Base-by-base conservation (phyloP, 2,797 vertebrate genomes). In the Malacoctenus gilli region DNA sequence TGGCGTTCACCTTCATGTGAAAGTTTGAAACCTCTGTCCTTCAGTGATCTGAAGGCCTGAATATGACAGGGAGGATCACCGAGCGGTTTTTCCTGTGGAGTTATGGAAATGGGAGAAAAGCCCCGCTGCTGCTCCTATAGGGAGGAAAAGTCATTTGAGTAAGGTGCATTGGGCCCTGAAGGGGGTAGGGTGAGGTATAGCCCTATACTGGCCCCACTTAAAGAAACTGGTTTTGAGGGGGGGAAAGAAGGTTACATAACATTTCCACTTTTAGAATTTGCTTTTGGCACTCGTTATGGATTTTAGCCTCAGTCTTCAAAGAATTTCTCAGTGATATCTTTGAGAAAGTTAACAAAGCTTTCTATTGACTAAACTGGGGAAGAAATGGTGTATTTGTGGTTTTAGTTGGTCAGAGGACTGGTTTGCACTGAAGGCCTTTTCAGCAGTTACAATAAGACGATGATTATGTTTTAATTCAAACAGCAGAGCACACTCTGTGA, bases 221-320 rank as follows among this genome's bases (percentile, higher is more conserved):
- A 80, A 85, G 76, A 68, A 82, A 82, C 71, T 67, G 19, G 44
- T 72, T 84, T 82, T 23, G 46, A 76, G 70, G 69, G 76, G 77
- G 69, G 77, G 68, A 44, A 56, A 15, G 41, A 57, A 54, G 18
- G 35, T 83, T 75, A 57, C 65, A 79, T 64, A 80, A 85, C 68
- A 50, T 59, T 73, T 77, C 39, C 50, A 56, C 60, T 53, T 82
- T 61, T 54, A 76, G 46, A 64, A 57, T 43, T 67, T 51, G 64
- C 19, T 32, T 3, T 56, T 44, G 40, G 28, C 52, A 31, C 64
- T 48, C 35, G 51, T n/a, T 66, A 21, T 61, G 32, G 11, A 58
- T 73, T 16, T 36, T 62, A 39, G 19, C 21, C 49, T 54, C 48
- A 35, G 30, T 18, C 16, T 28, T 1, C 8, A 18, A 28, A 51